Conservation (phyloP, 2,888 invertebrate genomes). For the Ochropacha duplaris region DNA sequence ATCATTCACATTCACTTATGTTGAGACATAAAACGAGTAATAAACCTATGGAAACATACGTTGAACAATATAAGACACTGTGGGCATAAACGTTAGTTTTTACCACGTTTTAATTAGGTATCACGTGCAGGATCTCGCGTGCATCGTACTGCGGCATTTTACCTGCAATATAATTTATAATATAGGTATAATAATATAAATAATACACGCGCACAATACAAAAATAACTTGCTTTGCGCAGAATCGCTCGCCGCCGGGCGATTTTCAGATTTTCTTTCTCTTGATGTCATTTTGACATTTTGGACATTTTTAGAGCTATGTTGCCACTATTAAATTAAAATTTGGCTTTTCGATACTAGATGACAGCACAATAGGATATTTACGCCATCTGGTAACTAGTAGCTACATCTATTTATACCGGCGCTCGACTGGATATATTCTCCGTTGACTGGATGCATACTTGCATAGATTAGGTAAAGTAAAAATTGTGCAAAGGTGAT, state of each 20-base stretch:
- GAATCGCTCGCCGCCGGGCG: conserved; percentile 31
- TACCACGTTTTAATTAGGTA: conserved; percentile 33
- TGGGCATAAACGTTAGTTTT: conserved; percentile 40
- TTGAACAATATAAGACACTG: conserved; percentile 27
- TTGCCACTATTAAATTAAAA: conserved; percentile 44
- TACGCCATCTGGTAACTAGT: not conserved
- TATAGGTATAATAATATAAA: not conserved
- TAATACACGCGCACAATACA: not conserved
- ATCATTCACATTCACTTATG: conserved; percentile 30
- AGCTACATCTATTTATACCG: no score
- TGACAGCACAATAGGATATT: not conserved
- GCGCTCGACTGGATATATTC: no score
- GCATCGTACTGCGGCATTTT: conserved; percentile 79
- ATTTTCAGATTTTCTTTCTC: conserved; percentile 9
- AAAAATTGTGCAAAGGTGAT: no score
- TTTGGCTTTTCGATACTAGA: not conserved
- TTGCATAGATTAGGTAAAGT: no score
- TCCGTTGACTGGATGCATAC: no score
- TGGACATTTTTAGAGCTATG: conserved; percentile 16
- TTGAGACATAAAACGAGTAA: conserved; percentile 27
- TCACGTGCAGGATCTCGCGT: conserved; percentile 43
- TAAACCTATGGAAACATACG: conserved; percentile 22
- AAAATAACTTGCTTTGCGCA: conserved; percentile 42
- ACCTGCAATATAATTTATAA: conserved; percentile 66
- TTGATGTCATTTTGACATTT: conserved; percentile 8